Evolutionary conservation across 2,888 invertebrate genomes (phyloP).

Genomic region (Leptinotarsa tumamoca): DNA sequence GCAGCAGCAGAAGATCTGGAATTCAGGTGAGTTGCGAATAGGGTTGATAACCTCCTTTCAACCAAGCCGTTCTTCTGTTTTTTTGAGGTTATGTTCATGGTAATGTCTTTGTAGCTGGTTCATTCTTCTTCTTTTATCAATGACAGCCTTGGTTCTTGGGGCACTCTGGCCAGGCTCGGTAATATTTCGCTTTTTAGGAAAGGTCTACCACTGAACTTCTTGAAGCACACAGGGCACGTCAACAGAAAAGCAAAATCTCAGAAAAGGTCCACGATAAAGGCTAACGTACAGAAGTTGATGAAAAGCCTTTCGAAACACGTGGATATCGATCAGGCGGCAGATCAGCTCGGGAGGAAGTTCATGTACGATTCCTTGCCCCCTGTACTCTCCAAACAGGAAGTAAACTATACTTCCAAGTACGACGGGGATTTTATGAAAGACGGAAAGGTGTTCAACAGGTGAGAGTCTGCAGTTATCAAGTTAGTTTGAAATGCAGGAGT

Average conservation of each 20-base stretch:
- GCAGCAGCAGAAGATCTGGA: constrained; percentile 79
- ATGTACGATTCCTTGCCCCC: constrained; percentile 92
- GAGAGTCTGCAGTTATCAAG: constrained; percentile 27
- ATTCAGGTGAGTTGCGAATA: constrained; percentile 65
- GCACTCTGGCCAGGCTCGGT: too few species aligned
- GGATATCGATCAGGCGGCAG: constrained; percentile 84
- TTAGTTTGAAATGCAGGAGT: background rate
- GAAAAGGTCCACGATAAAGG: constrained; percentile 66
- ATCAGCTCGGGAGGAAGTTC: constrained; percentile 86
- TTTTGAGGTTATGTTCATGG: too few species aligned
- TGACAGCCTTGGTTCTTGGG: constrained; percentile 42
- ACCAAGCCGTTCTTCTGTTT: too few species aligned
- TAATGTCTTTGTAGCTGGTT: too few species aligned
- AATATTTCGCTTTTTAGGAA: constrained; percentile 30
- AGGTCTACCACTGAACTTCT: constrained; percentile 85
- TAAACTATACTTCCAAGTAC: constrained; percentile 76
- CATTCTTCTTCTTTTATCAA: background rate
- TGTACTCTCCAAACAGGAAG: constrained; percentile 75
- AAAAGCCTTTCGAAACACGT: constrained; percentile 72
- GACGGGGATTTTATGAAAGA: constrained; percentile 78
- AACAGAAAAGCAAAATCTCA: constrained; percentile 70
- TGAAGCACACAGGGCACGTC: constrained; percentile 80
- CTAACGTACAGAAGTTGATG: constrained; percentile 71
- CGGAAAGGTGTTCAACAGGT: constrained; percentile 73
- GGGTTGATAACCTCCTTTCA: background rate